Evolutionary conservation across 2,888 invertebrate genomes (phyloP).

Genomic region (Autographa pulchrina): DNA sequence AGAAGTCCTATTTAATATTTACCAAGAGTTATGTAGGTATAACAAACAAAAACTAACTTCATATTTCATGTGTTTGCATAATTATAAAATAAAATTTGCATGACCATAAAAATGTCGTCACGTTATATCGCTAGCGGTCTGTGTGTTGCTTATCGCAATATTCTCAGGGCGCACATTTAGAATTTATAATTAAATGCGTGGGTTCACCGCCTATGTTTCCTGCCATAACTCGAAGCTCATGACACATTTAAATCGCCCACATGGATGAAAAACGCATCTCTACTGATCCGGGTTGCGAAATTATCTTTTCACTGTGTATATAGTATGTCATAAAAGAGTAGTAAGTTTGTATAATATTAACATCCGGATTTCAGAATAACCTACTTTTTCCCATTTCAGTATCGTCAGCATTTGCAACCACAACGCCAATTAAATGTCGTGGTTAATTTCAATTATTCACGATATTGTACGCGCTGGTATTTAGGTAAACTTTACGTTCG

Average conservation of each 20-base stretch:
- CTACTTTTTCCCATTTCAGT: neutral
- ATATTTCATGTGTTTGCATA: constrained; percentile 6
- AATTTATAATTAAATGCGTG: constrained; percentile 56
- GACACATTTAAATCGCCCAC: constrained; percentile 39
- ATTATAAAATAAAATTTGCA: constrained; percentile 43
- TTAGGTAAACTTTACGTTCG: neutral
- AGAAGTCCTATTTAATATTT: neutral
- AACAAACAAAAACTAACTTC: constrained; percentile 2
- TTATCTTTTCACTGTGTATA: neutral
- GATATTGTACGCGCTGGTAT: constrained; percentile 1
- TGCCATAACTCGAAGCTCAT: constrained; percentile 31
- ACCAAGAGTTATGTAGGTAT: neutral
- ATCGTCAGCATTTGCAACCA: neutral
- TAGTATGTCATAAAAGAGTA: neutral
- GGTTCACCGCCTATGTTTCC: constrained; percentile 31
- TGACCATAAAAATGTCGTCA: constrained; percentile 51
- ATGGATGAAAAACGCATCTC: constrained; percentile 35
- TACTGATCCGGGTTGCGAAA: constrained; percentile 17
- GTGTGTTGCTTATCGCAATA: constrained; percentile 43
- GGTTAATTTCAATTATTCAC: neutral
- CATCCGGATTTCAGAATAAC: neutral
- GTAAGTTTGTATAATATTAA: neutral
- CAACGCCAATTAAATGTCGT: neutral
- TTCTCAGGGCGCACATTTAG: constrained; percentile 49
- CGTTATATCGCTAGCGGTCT: constrained; percentile 28